phyloP scores from a whole-genome alignment of 35 echinoderm and acorn worm genomes.

The Apostichopus californicus region DNA sequence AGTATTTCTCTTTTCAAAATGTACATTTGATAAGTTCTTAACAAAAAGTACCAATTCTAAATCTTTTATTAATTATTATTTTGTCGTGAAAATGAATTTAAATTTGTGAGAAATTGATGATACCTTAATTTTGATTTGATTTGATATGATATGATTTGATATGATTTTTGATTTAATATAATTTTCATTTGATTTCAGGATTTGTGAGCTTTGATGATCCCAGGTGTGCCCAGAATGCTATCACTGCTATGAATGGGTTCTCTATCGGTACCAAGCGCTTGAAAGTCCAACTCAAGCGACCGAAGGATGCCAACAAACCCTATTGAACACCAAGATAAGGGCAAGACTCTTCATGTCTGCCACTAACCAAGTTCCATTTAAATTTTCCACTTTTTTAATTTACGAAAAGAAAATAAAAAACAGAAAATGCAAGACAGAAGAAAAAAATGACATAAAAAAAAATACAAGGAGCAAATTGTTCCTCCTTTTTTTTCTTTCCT shows the following conservation, averaged over 20 bases:
- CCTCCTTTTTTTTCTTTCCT: not conserved
- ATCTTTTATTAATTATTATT: too few species aligned
- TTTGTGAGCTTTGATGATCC: slow-evolving; percentile 99
- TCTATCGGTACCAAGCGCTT: slow-evolving; percentile 93
- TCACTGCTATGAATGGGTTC: slow-evolving; percentile 97
- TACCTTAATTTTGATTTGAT: not conserved
- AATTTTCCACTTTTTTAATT: slow-evolving; percentile 63
- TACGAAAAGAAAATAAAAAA: slow-evolving; percentile 32
- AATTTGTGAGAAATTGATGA: too few species aligned
- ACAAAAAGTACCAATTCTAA: too few species aligned
- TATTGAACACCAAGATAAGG: slow-evolving; percentile 55
- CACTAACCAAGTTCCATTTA: slow-evolving; percentile 38
- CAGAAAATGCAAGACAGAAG: slow-evolving; percentile 21
- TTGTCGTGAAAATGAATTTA: too few species aligned
- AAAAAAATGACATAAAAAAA: slow-evolving; percentile 19
- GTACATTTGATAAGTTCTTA: too few species aligned
- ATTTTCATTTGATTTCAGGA: slow-evolving; percentile 39
- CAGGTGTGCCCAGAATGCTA: slow-evolving; percentile 86
- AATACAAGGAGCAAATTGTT: not conserved
- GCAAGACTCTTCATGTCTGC: not conserved
- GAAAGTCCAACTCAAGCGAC: slow-evolving; percentile 94
- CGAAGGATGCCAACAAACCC: slow-evolving; percentile 97
- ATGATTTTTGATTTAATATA: not conserved
- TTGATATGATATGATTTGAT: not conserved
- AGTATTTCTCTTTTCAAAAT: too few species aligned